Evolutionary conservation across 2,797 vertebrate species (phyloP), one percentile per base, ranked within the genome.

Genomic region (Notolepis coatsorum): DNA sequence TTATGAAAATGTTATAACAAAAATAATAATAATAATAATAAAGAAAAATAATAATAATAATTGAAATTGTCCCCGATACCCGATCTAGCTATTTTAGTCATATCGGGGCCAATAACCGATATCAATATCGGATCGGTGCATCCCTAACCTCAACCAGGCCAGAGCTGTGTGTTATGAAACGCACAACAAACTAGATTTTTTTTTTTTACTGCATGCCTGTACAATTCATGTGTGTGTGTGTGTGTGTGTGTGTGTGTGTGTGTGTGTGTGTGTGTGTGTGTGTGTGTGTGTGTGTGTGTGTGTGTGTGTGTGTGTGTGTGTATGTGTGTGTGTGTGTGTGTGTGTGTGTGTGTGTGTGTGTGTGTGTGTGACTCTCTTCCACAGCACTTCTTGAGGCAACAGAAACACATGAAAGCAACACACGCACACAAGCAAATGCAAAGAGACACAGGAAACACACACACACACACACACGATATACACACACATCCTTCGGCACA

Each of bases 141-240:
- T n/a, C n/a, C n/a, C n/a, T n/a, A n/a, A n/a, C n/a, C n/a, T n/a
- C 15, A 28, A 27, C 58, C 68, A 50, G 73, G 74, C 58, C 67
- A 59, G 51, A n/a, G 67, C 80, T 52, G 0, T 38, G 58, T 80
- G 76, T 91, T 89, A 86, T 61, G 79, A 78, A 90, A 91, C 57
- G 1, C 56, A 61, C 57, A 62, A 64, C 76, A 68, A 61, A 78
- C 68, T 46, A 69, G 71, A 79, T 38, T 64, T 45, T 59, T 42
- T 49, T 20, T 64, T 33, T 18, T 59, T 28, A 28, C 46, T 9
- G 46, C 46, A 4, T 58, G n/a, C 59, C 37, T 25, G 7, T 45
- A 41, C 46, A 15, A 17, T 27, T 23, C 28, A 52, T 52, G 23
- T 38, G 31, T 25, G 54, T 25, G 27, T 17, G 51, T 38, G 54